Evolutionary conservation across 1,140 invertebrate genomes (phyloP).

Genomic region (Drosophila cardini): DNA sequence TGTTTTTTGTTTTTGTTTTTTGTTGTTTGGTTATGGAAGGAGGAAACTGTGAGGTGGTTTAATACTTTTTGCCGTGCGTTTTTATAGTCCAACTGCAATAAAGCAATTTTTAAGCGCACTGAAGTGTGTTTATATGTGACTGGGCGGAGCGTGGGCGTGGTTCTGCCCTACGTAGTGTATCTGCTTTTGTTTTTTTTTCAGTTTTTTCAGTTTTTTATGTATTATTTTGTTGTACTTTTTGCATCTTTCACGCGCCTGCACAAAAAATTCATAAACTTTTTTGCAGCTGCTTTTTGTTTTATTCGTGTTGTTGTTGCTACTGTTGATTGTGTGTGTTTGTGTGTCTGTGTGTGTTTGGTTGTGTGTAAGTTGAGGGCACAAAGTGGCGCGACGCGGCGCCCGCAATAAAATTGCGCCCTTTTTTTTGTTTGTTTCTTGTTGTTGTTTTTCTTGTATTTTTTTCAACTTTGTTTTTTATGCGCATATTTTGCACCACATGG

Average conservation of each 20-base stretch:
- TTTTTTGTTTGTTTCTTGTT: conserved; percentile 41
- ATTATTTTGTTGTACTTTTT: conserved; percentile 50
- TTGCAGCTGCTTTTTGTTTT: conserved; percentile 56
- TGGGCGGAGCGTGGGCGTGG: conserved; percentile 43
- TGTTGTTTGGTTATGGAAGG: conserved; percentile 20
- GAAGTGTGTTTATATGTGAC: conserved; percentile 83
- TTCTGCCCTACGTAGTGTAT: conserved; percentile 33
- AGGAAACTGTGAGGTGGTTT: conserved; percentile 17
- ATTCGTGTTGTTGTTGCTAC: conserved; percentile 22
- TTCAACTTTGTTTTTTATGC: conserved; percentile 77
- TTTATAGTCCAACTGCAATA: conserved; percentile 82
- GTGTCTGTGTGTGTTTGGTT: conserved; percentile 32
- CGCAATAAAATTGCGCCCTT: conserved; percentile 78
- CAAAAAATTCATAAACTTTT: conserved; percentile 83
- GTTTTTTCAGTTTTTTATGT: conserved; percentile 25
- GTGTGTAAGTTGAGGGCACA: conserved; percentile 20
- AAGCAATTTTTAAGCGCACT: conserved; percentile 83
- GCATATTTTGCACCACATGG: conserved; percentile 82
- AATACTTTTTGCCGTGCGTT: conserved; percentile 73
- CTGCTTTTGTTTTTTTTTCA: conserved; percentile 52
- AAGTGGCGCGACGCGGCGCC: conserved; percentile 34
- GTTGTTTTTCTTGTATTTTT: conserved; percentile 20
- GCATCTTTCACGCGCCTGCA: conserved; percentile 81
- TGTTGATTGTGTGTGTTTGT: conserved; percentile 33
- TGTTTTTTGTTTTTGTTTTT: conserved; percentile 53